These are phyloP conservation scores for Knipowitschia caucasica DNA, from an alignment of 2,797 vertebrate genomes.

Conservation along the genomic window DNA sequence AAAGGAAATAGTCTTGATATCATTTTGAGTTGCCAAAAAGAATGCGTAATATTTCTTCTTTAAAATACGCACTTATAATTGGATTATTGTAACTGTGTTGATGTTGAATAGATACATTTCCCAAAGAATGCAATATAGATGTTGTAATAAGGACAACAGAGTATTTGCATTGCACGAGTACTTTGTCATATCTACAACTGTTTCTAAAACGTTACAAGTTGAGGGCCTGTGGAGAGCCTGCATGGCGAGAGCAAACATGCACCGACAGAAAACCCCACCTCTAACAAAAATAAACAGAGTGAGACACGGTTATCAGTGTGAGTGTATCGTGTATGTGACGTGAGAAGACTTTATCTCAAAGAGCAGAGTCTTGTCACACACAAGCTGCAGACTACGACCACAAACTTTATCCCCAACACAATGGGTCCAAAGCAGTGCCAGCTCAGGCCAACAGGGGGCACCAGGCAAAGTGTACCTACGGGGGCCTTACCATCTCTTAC, in stretches of 20 bases:
- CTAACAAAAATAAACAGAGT: conserved; percentile 20
- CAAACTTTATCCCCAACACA: background rate
- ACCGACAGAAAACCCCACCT: background rate
- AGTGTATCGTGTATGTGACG: conserved; percentile 18
- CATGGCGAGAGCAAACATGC: conserved; percentile 9
- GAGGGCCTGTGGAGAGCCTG: conserved; percentile 13
- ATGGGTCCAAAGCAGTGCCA: background rate
- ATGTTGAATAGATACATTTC: too few species aligned
- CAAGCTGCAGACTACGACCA: background rate
- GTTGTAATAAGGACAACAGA: conserved; percentile 4
- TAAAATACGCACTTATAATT: too few species aligned
- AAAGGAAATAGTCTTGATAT: too few species aligned
- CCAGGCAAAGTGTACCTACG: too few species aligned
- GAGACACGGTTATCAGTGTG: conserved; percentile 13
- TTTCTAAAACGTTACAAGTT: background rate
- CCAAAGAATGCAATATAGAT: background rate
- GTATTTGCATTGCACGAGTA: too few species aligned
- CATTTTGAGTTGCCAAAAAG: too few species aligned
- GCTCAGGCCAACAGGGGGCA: too few species aligned
- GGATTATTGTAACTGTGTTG: too few species aligned
- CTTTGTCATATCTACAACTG: background rate
- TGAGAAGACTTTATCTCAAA: conserved; percentile 28
- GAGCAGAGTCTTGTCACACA: conserved; percentile 9
- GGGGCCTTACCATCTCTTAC: too few species aligned
- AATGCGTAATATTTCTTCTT: too few species aligned